Evolutionary conservation across 2,113 vertebrate genomes (phyloP).

Genomic region (Acanthochromis polyacanthus): DNA sequence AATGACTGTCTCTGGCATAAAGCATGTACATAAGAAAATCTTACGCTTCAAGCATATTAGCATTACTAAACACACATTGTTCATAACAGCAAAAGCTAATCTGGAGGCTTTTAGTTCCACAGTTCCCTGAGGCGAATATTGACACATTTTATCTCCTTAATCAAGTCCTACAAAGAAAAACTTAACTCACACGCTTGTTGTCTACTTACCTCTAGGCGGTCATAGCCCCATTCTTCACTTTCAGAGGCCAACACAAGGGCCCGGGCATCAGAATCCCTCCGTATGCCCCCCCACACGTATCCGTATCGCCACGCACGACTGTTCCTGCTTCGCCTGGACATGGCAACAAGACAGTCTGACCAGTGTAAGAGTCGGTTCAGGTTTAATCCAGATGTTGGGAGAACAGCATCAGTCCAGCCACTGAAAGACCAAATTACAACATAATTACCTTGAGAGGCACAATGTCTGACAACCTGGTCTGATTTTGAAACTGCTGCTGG

Average conservation of each 20-base stretch:
- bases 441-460: not conserved
- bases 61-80: conserved; percentile 4
- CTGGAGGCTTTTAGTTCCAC: not conserved
- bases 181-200: not conserved
- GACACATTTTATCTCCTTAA: not conserved
- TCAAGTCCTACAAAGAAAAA: conserved; percentile 10
- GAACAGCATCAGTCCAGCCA: conserved; percentile 54
- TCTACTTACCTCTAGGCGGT: conserved; percentile 89
- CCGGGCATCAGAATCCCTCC: conserved; percentile 87
- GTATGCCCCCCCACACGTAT: conserved; percentile 92
- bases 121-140: not conserved
- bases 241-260: conserved; percentile 83
- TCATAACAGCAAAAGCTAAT: not conserved
- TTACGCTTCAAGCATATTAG: not conserved
- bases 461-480: not conserved
- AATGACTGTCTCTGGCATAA: not conserved
- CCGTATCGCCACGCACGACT: conserved; percentile 93
- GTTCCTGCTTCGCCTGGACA: conserved; percentile 93
- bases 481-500: too few species aligned
- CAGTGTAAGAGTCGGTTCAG: conserved; percentile 17
- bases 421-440: conserved; percentile 12
- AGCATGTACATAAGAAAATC: not conserved
- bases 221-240: conserved; percentile 85
- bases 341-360: conserved; percentile 68
- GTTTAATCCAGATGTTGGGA: conserved; percentile 41